Base-by-base conservation (phyloP, 2,797 vertebrate genomes). In the Anabacerthia variegaticeps region DNA sequence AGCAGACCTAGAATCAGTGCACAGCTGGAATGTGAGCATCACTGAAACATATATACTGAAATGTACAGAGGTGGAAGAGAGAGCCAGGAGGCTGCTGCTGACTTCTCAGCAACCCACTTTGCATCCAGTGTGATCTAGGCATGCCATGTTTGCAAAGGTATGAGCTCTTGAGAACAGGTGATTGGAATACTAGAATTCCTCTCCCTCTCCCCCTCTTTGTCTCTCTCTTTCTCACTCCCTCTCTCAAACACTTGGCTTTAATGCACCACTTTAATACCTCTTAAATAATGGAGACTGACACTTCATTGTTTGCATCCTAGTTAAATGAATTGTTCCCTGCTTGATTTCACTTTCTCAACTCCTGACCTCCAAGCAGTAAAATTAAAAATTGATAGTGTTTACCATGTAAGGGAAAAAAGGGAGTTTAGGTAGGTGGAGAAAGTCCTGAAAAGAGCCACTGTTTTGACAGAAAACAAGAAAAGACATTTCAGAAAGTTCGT, bases 31-130 rank as follows among this genome's bases (percentile, higher is more conserved):
- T 24, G 16, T 41, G 51, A 78, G 14, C 41, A 34, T 43, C 43
- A 19, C 9, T 22, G 30, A 52, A 83, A 44, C 14, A 12, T 3
- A 2, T 7, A 6, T 14, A 14, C 21, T 48, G 39, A 68, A 54
- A 82, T 0, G 1, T 39, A 13, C 0, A 0, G 41, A 74, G 30
- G 36, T 22, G 21, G 46, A 65, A 49, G 39, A 89, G 32, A 0
- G 2, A 88, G 46, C 51, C 54, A 52, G 49, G 41, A 88, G 12
- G 49, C 56, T 78, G 30, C 67, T 73, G 28, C 28, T n/a, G 27
- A n/a, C 28, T 91, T 69, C 55, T 75, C 48, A 74, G 49, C 39
- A 71, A 43, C 24, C n/a, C 3, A 1, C 17, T 66, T 34, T 54
- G 18, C 5, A 8, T n/a, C 52, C 61, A 30, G 30, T 28, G 24